Conservation (phyloP, 2,888 invertebrate species). For the Coleophora deauratella region DNA sequence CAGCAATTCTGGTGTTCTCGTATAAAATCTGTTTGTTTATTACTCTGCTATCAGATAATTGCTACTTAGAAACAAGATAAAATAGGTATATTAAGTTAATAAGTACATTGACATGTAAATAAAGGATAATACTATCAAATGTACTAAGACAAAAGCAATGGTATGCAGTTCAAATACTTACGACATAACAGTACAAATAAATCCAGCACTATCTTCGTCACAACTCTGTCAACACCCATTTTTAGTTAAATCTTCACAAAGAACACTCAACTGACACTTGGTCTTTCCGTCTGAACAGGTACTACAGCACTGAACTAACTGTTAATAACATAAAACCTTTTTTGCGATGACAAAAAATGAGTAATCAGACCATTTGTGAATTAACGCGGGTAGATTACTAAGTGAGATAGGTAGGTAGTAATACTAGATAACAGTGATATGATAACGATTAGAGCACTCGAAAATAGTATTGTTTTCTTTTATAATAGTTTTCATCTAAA, state of each 20-base stretch:
- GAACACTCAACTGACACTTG: background rate
- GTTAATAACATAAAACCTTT: slow-evolving; percentile 17
- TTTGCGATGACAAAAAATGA: slow-evolving; percentile 22
- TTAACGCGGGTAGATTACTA: slow-evolving; percentile 5
- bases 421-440: background rate
- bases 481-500: too few species aligned
- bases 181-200: slow-evolving; percentile 41
- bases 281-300: slow-evolving; percentile 12
- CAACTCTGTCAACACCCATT: slow-evolving; percentile 43
- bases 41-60: too few species aligned
- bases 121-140: too few species aligned
- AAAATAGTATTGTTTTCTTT: too few species aligned
- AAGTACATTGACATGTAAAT: too few species aligned
- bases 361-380: background rate
- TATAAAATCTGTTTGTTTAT: too few species aligned
- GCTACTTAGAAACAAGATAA: too few species aligned
- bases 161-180: slow-evolving; percentile 34
- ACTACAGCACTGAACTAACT: slow-evolving; percentile 19
- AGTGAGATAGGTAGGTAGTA: background rate
- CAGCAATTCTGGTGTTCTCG: too few species aligned
- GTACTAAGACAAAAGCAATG: too few species aligned
- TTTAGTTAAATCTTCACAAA: slow-evolving; percentile 11
- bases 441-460: background rate
- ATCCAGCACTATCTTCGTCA: slow-evolving; percentile 53
- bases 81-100: too few species aligned